Conservation (phyloP, 2,113 vertebrate species). For the Neotoma lepida region DNA sequence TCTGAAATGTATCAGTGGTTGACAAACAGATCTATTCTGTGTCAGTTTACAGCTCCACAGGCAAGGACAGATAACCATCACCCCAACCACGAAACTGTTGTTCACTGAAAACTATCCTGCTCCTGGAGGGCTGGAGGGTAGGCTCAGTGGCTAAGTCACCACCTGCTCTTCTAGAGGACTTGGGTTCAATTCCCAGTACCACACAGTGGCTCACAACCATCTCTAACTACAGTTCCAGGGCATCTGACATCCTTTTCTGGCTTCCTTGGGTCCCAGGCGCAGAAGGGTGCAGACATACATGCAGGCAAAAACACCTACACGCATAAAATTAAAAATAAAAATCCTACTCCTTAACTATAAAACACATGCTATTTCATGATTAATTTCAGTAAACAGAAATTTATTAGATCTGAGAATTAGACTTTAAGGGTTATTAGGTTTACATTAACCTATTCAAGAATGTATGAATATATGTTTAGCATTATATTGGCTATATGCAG, state of each 20-base stretch:
- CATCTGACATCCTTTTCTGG: neutral
- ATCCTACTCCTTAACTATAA: neutral
- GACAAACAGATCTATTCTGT: constrained; percentile 31
- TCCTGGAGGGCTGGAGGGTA: neutral
- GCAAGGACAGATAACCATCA: constrained; percentile 22
- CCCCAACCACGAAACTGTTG: constrained; percentile 29
- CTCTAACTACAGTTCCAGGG: neutral
- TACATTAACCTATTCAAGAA: constrained; percentile 47
- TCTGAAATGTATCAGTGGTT: neutral
- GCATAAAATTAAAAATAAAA: neutral
- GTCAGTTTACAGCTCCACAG: constrained; percentile 2
- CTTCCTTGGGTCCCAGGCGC: neutral
- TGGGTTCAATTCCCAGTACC: neutral
- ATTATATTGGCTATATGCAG: neutral
- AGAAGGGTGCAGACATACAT: neutral
- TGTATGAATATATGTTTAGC: neutral
- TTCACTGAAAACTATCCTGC: neutral
- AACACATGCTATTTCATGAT: constrained; percentile 40
- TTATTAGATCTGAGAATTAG: constrained; percentile 41
- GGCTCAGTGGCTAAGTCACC: neutral
- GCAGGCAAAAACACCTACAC: neutral
- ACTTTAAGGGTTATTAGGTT: constrained; percentile 11
- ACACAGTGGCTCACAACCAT: neutral
- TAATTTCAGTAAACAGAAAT: constrained; percentile 41
- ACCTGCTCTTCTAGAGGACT: neutral